Conservation (phyloP, 2,797 vertebrate species). For the Anguilla pacifica region DNA sequence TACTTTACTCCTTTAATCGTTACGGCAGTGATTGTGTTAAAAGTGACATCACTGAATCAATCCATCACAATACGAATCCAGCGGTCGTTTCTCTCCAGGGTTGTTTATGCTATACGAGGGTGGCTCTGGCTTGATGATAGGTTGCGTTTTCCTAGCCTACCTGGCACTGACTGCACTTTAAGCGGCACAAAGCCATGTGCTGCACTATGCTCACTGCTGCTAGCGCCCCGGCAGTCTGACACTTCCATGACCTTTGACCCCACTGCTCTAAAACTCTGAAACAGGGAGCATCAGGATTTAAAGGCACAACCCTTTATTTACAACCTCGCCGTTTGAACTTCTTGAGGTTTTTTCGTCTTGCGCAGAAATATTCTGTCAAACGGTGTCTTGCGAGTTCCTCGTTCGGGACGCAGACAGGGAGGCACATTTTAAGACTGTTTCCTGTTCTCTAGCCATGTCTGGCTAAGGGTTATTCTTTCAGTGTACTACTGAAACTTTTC, state of each 20-base stretch:
- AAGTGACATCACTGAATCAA: not conserved
- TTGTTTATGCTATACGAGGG: not conserved
- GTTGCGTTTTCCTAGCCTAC: not conserved
- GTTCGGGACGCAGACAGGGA: not conserved
- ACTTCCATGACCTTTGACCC: not conserved
- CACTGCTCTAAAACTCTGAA: not conserved
- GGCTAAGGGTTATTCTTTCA: not conserved
- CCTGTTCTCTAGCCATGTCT: not conserved
- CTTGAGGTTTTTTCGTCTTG: not conserved
- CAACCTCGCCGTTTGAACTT: not conserved
- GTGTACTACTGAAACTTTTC: not conserved
- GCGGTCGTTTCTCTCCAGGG: not conserved
- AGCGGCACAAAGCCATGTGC: not conserved
- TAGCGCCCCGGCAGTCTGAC: not conserved
- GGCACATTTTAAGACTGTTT: not conserved
- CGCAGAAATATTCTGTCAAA: not conserved
- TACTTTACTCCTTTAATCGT: not conserved
- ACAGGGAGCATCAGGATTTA: not conserved
- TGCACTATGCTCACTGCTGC: not conserved
- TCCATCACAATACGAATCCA: not conserved
- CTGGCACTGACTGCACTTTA: slow-evolving; percentile 5
- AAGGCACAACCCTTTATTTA: not conserved
- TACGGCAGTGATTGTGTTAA: not conserved
- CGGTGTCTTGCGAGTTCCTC: not conserved
- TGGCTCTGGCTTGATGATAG: not conserved